These are phyloP conservation scores for Lasioglossum vierecki DNA, from an alignment of 2,888 invertebrate genomes.

Conservation along the genomic window DNA sequence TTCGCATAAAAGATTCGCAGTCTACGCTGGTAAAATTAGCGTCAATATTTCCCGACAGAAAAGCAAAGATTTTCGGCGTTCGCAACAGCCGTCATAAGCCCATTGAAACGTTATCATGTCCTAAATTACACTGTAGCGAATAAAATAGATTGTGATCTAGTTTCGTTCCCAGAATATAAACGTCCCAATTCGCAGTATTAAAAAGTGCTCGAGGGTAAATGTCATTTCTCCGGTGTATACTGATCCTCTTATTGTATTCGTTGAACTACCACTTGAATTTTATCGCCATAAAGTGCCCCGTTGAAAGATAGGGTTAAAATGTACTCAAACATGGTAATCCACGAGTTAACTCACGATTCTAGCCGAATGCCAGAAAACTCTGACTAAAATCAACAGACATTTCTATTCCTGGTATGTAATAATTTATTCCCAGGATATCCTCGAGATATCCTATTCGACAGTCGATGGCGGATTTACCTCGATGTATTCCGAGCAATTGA, in stretches of 20 bases:
- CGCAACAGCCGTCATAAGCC: neutral
- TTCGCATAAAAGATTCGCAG: too few relatives aligned
- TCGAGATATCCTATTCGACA: neutral
- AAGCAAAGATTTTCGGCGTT: neutral
- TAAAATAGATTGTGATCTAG: neutral
- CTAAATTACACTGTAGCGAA: neutral
- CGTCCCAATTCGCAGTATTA: neutral
- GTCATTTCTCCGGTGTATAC: neutral
- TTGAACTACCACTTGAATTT: too few relatives aligned
- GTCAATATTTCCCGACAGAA: neutral
- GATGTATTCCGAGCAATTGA: slow-evolving; percentile 78
- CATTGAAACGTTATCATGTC: neutral
- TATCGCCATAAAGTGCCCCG: neutral
- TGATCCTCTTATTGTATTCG: neutral
- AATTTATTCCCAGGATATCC: neutral
- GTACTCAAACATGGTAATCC: neutral
- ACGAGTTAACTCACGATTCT: neutral
- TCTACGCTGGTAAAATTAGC: too few relatives aligned
- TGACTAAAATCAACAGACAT: neutral
- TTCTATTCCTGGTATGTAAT: neutral
- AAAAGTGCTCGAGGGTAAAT: neutral
- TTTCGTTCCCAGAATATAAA: neutral
- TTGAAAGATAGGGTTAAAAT: too few relatives aligned
- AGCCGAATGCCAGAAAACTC: neutral
- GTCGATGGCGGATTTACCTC: slow-evolving; percentile 70